These are phyloP conservation scores for Lumbricus terrestris DNA, from an alignment of 2,888 invertebrate species.

Conservation along the genomic window DNA sequence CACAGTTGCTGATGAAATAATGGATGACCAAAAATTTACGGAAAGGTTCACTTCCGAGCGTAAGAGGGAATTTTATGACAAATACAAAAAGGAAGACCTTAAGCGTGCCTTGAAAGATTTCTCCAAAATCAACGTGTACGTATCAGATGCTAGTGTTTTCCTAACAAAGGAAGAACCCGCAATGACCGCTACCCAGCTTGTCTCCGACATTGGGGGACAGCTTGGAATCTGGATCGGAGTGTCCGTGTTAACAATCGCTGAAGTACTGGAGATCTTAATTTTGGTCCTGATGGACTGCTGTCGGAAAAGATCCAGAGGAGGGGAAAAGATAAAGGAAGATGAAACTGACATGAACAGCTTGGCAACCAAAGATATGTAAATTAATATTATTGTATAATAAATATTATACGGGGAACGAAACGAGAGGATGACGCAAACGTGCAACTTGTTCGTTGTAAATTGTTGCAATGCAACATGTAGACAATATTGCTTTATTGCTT, in stretches of 20 bases:
- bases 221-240: constrained; percentile 4
- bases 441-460: too few relatives aligned
- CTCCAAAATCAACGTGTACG: neutral
- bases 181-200: neutral
- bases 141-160: neutral
- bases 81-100: neutral
- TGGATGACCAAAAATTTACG: neutral
- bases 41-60: neutral
- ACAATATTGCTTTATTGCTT: too few relatives aligned
- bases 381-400: too few relatives aligned
- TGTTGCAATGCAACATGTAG: too few relatives aligned
- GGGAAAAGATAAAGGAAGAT: neutral
- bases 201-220: neutral
- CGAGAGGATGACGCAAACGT: too few relatives aligned
- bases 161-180: neutral
- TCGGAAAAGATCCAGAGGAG: neutral
- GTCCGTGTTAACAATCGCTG: neutral
- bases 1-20: neutral
- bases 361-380: too few relatives aligned
- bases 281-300: neutral
- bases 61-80: neutral
- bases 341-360: neutral
- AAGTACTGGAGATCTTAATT: neutral
- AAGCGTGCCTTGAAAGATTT: constrained; percentile 4
- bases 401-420: too few relatives aligned